Evolutionary conservation across 2,888 invertebrate genomes (phyloP).

Genomic region (Eupithecia vulgata): DNA sequence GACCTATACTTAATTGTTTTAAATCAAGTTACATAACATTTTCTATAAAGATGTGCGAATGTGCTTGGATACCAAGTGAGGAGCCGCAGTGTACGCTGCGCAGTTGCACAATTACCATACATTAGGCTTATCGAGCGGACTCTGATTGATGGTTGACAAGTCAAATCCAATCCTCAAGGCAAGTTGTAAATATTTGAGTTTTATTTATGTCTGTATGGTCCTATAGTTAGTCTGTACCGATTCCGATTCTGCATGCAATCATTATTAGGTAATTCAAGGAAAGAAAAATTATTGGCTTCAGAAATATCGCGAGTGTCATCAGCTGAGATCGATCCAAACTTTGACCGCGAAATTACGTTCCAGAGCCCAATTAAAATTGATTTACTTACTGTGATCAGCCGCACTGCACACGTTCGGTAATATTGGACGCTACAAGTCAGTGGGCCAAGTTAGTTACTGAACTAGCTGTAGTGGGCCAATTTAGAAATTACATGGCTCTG

Average conservation of each 20-base stretch:
- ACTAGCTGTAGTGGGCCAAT: slow-evolving; percentile 34
- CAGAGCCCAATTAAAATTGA: not conserved
- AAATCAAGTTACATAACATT: not conserved
- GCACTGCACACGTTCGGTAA: slow-evolving; percentile 28
- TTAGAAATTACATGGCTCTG: slow-evolving; percentile 35
- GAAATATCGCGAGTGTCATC: not conserved
- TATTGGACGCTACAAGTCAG: slow-evolving; percentile 33
- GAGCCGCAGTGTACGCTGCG: not conserved
- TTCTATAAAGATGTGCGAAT: not conserved
- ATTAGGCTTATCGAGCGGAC: not conserved
- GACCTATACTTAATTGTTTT: not conserved
- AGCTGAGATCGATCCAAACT: not conserved
- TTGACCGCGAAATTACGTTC: not conserved
- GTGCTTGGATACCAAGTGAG: not conserved
- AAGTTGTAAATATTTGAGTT: not conserved
- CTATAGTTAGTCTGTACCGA: too few relatives aligned
- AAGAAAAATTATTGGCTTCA: too few relatives aligned
- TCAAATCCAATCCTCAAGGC: not conserved
- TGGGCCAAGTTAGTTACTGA: slow-evolving; percentile 27
- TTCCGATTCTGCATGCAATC: too few relatives aligned
- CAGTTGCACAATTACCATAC: not conserved
- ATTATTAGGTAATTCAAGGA: too few relatives aligned
- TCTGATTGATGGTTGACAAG: not conserved
- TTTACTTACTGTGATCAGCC: not conserved
- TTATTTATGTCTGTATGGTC: not conserved